phyloP scores from a whole-genome alignment of 2,797 vertebrate genomes.

The Helostoma temminkii region DNA sequence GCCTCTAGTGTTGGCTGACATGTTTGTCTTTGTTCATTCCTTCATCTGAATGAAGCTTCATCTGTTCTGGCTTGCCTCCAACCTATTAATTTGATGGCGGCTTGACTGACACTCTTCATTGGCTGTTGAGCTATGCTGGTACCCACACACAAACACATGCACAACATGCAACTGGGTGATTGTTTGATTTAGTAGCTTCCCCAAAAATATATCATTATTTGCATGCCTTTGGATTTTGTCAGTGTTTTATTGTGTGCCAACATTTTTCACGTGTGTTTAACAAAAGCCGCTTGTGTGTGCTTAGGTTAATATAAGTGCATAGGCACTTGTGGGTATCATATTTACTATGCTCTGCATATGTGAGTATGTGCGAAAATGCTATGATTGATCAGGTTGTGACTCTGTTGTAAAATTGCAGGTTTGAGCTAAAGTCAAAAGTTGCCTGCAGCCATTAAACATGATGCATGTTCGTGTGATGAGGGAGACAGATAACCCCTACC shows the following conservation, averaged over 20 bases:
- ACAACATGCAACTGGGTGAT: slow-evolving; percentile 22
- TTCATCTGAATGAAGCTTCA: slow-evolving; percentile 56
- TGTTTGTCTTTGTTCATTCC: slow-evolving; percentile 64
- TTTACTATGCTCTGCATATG: slow-evolving; percentile 3
- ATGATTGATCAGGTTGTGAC: slow-evolving; percentile 64
- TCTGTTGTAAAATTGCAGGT: slow-evolving; percentile 43
- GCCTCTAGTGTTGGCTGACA: slow-evolving; percentile 53
- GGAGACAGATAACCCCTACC: slow-evolving; percentile 53
- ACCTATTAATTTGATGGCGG: slow-evolving; percentile 69
- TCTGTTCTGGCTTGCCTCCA: slow-evolving; percentile 51
- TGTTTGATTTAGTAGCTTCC: slow-evolving; percentile 37
- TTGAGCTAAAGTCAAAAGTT: slow-evolving; percentile 61
- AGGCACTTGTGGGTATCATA: background rate
- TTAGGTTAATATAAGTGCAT: background rate
- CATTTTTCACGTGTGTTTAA: slow-evolving; percentile 4
- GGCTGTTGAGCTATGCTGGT: slow-evolving; percentile 57
- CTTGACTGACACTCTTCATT: slow-evolving; percentile 67
- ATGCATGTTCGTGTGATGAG: slow-evolving; percentile 69
- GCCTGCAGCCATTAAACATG: slow-evolving; percentile 70
- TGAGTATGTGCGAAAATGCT: slow-evolving; percentile 21
- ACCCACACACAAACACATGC: slow-evolving; percentile 10
- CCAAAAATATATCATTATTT: slow-evolving; percentile 23
- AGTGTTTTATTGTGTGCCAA: background rate
- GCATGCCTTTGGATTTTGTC: slow-evolving; percentile 15
- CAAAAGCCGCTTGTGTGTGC: background rate